phyloP scores from a whole-genome alignment of 2,113 vertebrate genomes.

The Microtus ochrogaster region DNA sequence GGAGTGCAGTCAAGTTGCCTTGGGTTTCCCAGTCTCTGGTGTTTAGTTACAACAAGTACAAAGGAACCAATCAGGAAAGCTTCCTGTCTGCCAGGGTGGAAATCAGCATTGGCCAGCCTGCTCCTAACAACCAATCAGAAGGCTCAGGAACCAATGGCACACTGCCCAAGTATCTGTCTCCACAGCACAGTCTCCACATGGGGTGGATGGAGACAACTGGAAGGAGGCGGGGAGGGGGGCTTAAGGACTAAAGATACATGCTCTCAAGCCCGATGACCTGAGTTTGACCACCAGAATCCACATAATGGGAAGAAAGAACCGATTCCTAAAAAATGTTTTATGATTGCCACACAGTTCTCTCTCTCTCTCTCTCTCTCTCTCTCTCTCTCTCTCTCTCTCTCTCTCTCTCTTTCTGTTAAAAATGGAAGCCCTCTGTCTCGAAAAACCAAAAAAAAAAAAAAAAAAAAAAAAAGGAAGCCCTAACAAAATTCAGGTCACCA shows the following conservation, averaged over 20 bases:
- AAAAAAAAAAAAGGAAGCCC: neutral
- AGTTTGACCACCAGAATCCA: neutral
- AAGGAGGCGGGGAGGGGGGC: neutral
- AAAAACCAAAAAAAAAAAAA: too few species aligned
- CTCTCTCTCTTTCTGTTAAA: neutral
- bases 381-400: too few species aligned
- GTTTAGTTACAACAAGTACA: neutral
- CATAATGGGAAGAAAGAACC: neutral
- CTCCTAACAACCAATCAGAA: neutral
- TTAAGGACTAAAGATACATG: neutral
- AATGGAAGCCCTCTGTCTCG: neutral
- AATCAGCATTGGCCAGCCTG: neutral
- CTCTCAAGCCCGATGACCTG: neutral
- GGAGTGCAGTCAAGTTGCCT: neutral
- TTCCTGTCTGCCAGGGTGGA: neutral
- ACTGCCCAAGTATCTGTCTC: neutral
- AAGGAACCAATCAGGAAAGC: neutral
- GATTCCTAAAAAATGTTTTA: neutral
- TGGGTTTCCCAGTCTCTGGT: neutral
- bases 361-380: too few species aligned
- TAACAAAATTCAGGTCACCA: neutral
- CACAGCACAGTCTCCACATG: neutral
- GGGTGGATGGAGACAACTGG: neutral
- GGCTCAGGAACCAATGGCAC: neutral
- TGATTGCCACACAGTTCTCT: neutral